Evolutionary conservation across 92 coral and sea anemone species (phyloP), one percentile per base, ranked within the genome.

Genomic region (Phymanthus crucifer): DNA sequence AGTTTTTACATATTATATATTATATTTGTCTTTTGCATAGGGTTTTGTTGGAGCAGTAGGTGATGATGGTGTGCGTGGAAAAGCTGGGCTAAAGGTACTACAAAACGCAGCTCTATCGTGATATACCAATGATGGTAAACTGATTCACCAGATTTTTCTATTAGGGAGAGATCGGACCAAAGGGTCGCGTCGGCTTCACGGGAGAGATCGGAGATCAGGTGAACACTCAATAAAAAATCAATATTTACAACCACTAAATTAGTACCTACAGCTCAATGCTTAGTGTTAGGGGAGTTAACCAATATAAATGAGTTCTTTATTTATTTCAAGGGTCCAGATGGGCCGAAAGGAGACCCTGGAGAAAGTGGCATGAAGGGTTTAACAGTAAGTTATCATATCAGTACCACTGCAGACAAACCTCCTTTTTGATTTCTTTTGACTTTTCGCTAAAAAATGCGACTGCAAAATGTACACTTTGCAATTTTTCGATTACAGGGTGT

Each of bases 131-230:
- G 45, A 5, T n/a, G n/a, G 14, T 23, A 54, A 29, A 31, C 18
- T 35, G 35, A 32, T 69, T 35, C 17, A 34, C 24, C 34, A 61
- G 8, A 38, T 12, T 80, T 34, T 34, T 69, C 17, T 72, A 37
- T 71, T 67, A 92, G 97, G 97, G 97, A 17, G 88, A 74, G 19
- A 54, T 50, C 35, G 97, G 97, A n/a, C 16, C 75, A 18, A 91
- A 91, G 83, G 97, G 97, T 11, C 83, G 78, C 13, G 74, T 75
- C 38, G 97, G 97, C 46, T 66, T 46, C 61, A 81, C 75, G 38
- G 97, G 97, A 26, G 74, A 70, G 6, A 32, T 54, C 16, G 92
- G 92, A 18, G 80, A 58, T 61, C 74, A 79, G 89, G 92, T 88
- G 52, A 17, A 40, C 32, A 26, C 21, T 1, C 29, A 11, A 16